phyloP scores from a whole-genome alignment of 2,888 invertebrate genomes.

The Eupithecia subumbrata region DNA sequence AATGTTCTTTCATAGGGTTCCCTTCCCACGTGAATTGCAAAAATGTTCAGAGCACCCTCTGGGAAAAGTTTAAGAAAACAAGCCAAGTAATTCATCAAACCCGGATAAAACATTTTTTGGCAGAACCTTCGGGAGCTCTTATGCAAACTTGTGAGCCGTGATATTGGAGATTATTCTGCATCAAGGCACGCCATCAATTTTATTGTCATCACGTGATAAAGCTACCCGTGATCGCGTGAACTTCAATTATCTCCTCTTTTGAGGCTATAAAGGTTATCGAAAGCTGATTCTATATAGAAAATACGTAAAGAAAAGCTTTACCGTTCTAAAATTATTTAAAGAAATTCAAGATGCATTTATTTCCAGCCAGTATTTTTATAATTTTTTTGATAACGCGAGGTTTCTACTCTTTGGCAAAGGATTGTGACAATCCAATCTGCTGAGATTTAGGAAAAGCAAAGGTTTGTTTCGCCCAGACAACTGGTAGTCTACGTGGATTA shows the following conservation, averaged over 20 bases:
- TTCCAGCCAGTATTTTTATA: not conserved
- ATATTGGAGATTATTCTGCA: conserved; percentile 71
- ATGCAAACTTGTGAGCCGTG: conserved; percentile 63
- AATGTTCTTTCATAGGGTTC: not conserved
- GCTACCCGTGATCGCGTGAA: conserved; percentile 48
- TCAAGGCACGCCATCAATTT: conserved; percentile 60
- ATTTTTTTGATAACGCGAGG: not conserved
- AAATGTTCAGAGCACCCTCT: not conserved
- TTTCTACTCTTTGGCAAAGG: not conserved
- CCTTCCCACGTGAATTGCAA: not conserved
- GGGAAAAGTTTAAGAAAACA: not conserved
- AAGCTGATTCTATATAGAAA: not conserved
- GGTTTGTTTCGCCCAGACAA: not conserved
- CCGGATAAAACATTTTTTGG: conserved; percentile 20
- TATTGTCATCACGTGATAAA: conserved; percentile 58
- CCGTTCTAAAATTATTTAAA: not conserved
- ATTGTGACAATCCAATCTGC: not conserved
- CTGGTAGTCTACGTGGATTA: not conserved
- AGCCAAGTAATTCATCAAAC: conserved; percentile 18
- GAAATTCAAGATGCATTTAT: not conserved
- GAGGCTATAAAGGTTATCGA: not conserved
- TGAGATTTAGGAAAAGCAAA: not conserved
- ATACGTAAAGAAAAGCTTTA: not conserved
- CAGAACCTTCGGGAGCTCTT: conserved; percentile 40
- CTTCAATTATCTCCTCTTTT: conserved; percentile 45